Evolutionary conservation across 1,140 invertebrate genomes (phyloP).

Genomic region (Capitella teleta): DNA sequence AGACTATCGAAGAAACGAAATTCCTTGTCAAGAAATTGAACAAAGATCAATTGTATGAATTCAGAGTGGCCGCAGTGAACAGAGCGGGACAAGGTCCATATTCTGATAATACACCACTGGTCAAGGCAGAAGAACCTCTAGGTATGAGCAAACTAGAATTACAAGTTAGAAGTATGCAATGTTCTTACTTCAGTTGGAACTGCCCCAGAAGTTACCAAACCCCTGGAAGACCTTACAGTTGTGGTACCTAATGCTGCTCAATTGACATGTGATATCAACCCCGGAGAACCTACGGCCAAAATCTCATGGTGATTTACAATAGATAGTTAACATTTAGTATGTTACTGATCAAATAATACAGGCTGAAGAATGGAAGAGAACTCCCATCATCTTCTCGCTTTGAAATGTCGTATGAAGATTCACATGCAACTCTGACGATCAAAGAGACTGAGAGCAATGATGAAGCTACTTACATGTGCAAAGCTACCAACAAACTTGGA

Average conservation of each 20-base stretch:
- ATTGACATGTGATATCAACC: constrained; percentile 24
- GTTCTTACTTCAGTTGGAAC: constrained; percentile 22
- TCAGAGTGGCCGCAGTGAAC: constrained; percentile 82
- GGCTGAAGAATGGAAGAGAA: constrained; percentile 11
- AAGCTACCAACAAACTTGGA: constrained; percentile 31
- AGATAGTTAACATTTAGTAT: not conserved
- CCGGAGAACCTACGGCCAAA: constrained; percentile 23
- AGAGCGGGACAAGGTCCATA: constrained; percentile 85
- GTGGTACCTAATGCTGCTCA: constrained; percentile 21
- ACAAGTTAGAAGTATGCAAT: constrained; percentile 56
- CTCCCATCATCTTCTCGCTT: constrained; percentile 12
- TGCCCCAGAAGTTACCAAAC: constrained; percentile 26
- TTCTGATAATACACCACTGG: constrained; percentile 6
- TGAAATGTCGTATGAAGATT: constrained; percentile 34
- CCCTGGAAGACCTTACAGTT: constrained; percentile 24
- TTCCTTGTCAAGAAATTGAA: constrained; percentile 73
- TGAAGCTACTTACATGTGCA: constrained; percentile 30
- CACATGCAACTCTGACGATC: constrained; percentile 30
- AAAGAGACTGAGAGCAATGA: constrained; percentile 31
- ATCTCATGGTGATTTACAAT: constrained; percentile 23
- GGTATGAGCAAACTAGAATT: too few relatives aligned
- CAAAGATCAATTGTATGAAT: constrained; percentile 89
- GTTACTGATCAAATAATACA: not conserved
- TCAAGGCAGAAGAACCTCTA: constrained; percentile 52
- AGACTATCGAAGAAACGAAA: constrained; percentile 16